Base-by-base conservation (phyloP, 2,888 invertebrate species). In the Trissoscelio sp. region DNA sequence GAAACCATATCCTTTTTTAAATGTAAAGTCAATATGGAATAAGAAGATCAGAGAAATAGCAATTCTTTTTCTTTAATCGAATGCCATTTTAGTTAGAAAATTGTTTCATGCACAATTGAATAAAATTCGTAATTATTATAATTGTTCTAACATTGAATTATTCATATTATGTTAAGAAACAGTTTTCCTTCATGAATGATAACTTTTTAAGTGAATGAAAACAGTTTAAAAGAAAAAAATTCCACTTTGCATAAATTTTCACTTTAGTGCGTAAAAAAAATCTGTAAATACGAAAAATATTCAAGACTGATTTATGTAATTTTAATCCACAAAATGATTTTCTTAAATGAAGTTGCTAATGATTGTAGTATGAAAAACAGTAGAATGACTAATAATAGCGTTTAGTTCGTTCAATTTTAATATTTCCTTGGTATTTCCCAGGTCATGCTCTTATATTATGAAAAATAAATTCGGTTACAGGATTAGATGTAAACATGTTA, bases 231-330 rank as follows among this genome's bases (percentile, higher is more conserved):
- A 48, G 48, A 28, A 7, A 44, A 66, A 34, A 51, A 37, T 51
- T 66, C 37, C 51, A 66, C 18, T 67, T 67, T 55, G 67, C 67
- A 53, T 67, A 53, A 55, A 44, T n/a, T 16, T 14, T 14, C 5
- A 5, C 20, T 0, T 22, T 6, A 44, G 44, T 42, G 20, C 16
- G 28, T 44, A 39, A 55, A 67, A 55, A 58, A 72, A 12, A 18
- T 51, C 28, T 11, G 57, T 22, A 48, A 60, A 44, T 12, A 22
- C 44, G 16, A 31, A 73, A 53, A 31, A 34, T 28, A 44, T 62
- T 73, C 22, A 44, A 53, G 46, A 28, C 64, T 24, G 66, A 46
- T 73, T 75, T 75, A 75, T 75, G 75, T 57, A 74, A 74, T 74
- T 24, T 64, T 53, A 57, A 64, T 66, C 64, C 66, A 57, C 37